Percentiles rank a stretch among this genome's conserved stretches.
phyloP scores from a whole-genome alignment of 2,888 invertebrate genomes.

The Embidobia sp. region DNA sequence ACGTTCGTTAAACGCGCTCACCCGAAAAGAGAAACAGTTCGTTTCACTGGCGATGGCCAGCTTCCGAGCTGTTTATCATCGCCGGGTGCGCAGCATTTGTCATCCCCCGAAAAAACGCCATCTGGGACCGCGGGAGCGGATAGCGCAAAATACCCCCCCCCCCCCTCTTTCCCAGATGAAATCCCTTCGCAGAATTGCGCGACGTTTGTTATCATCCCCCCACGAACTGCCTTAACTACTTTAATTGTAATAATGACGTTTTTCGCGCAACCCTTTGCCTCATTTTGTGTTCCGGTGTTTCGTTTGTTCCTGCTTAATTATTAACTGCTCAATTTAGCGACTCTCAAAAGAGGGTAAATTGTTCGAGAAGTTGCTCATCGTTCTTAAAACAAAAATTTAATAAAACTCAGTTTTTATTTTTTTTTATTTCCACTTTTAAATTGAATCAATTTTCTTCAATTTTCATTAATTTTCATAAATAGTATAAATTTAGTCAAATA shows the following conservation, averaged over 20 bases:
- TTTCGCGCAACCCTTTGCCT: slow-evolving; percentile 23
- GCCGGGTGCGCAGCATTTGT: slow-evolving; percentile 59
- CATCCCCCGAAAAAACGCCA: slow-evolving; percentile 62
- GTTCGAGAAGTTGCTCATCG: too few relatives aligned
- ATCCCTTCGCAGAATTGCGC: too few relatives aligned
- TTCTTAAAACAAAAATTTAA: too few relatives aligned
- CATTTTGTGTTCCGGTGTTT: slow-evolving; percentile 27
- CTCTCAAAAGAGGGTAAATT: too few relatives aligned
- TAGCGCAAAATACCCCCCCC: slow-evolving; percentile 2
- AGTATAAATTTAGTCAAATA: too few relatives aligned
- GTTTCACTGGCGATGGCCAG: slow-evolving; percentile 62
- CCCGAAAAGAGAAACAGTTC: slow-evolving; percentile 65
- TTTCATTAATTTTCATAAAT: too few relatives aligned
- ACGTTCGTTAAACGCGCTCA: slow-evolving; percentile 62
- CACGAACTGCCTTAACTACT: slow-evolving; percentile 36
- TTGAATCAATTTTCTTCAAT: too few relatives aligned
- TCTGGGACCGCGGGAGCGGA: slow-evolving; percentile 48
- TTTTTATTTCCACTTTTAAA: too few relatives aligned
- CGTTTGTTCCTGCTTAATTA: slow-evolving; percentile 16
- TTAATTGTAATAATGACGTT: slow-evolving; percentile 47
- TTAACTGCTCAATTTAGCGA: not conserved
- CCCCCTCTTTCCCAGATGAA: slow-evolving; percentile 1
- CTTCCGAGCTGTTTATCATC: slow-evolving; percentile 66
- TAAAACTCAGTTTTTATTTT: too few relatives aligned
- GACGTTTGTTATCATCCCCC: slow-evolving; percentile 25